Base-by-base conservation (phyloP, 2,888 invertebrate genomes). In the Leptodirus hochenwartii region DNA sequence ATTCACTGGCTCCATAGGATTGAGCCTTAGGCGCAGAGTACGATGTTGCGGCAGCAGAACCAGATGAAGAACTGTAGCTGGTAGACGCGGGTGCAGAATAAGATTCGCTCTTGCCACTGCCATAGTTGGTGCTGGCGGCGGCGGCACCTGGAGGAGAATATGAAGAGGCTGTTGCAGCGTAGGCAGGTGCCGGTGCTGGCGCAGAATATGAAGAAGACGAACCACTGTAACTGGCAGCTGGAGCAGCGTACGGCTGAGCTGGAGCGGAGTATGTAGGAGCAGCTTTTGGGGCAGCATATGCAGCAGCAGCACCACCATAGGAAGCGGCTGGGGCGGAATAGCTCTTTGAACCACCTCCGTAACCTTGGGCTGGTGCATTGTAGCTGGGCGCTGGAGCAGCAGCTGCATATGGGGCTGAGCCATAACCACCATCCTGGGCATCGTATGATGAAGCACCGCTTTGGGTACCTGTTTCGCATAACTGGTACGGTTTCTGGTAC, bases 401-500 rank as follows among this genome's bases (percentile, higher is more conserved):
- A 6, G 17, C 30, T 31, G 27, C 32, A n/a, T n/a, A n/a, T 4
- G 17, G 14, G 2, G 15, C 20, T 8, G 20, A 8, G 14, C 6
- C 4, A 23, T 9, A 25, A 11, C 15, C 15, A 17, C 13, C n/a
- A n/a, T n/a, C n/a, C 16, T 30, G 2, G 15, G 20, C 8, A 4
- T 14, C 17, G n/a, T n/a, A 20, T n/a, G 20, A 20, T n/a, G 20
- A 20, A 8, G 20, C 20, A n/a, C n/a, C 20, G 25, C 31, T 25
- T 32, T 31, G 26, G 25, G 34, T 33, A 23, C 39, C 38, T 2
- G 47, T 44, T 37, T 54, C 51, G 36, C 55, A 55, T 4, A 56
- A 44, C 38, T 54, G 51, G 43, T 51, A 55, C 1, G 56, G 53
- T 35, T 46, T 47, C 35, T 53, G 49, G 36, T 50, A 47, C 1